Evolutionary conservation across 2,113 vertebrate genomes (phyloP), one percentile per base, ranked within the genome.

Genomic region (Eclectus roratus): DNA sequence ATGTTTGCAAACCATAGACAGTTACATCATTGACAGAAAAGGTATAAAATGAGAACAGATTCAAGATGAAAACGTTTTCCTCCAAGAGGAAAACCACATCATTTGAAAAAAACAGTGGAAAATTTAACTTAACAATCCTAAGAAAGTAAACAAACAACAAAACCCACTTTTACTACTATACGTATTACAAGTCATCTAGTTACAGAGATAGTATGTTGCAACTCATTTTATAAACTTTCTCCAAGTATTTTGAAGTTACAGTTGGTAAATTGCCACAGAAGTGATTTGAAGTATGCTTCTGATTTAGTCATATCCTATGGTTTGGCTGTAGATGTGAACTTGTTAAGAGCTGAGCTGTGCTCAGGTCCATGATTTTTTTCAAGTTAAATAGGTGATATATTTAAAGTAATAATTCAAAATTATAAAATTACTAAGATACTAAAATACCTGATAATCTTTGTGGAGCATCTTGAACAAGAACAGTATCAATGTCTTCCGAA

Each of bases 371-470:
- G 7, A 43, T n/a, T 65, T 89, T 92, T 74, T 85, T 88, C 68
- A 87, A 86, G 56, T 89, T 81, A 72, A 50, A 39, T 4, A 86
- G 83, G 46, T 84, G 91, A 72, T 86, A 85, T 61, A 89, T 31
- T 85, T 73, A 84, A 93, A 92, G 70, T 69, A 96, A 86, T 58
- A 91, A 92, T 87, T 56, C 44, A 89, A 91, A 94, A 82, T 91
- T 91, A 93, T 92, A 85, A 92, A 91, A 70, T 96, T 92, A 81
- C 92, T 85, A 92, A 96, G 41, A 94, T 91, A 95, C 94, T 66
- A 96, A 95, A 94, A 92, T 93, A 94, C 29, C 73, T 85, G 86
- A 80, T 95, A 96, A 97, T 96, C 93, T 96, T 93, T 70, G 92
- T 66, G 49, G n/a, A 89, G 78, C 92, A 96, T 92, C 96, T 96